Conservation (phyloP, 2,797 vertebrate species). For the Pampus argenteus region DNA sequence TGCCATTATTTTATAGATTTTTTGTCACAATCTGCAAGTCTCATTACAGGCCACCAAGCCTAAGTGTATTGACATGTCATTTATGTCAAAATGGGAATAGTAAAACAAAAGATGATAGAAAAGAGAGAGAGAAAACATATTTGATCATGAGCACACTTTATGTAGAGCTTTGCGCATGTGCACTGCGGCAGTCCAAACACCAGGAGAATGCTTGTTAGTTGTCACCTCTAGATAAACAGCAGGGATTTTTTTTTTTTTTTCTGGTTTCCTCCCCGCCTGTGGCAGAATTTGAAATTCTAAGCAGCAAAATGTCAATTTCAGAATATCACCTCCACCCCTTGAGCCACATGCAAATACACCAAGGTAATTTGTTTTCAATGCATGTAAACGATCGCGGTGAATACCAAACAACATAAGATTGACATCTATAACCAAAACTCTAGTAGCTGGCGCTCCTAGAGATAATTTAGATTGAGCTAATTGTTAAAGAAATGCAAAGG, state of each 20-base stretch:
- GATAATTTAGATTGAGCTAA: constrained; percentile 40
- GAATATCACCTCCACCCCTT: constrained; percentile 22
- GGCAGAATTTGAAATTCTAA: constrained; percentile 76
- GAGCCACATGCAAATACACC: constrained; percentile 30
- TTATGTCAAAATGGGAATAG: constrained; percentile 58
- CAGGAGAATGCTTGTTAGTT: constrained; percentile 76
- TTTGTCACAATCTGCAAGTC: constrained; percentile 52
- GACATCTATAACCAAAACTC: constrained; percentile 22
- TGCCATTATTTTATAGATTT: constrained; percentile 42
- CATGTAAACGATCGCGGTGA: constrained; percentile 28
- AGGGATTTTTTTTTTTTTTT: constrained; percentile 15
- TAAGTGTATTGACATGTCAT: constrained; percentile 52
- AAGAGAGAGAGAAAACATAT: constrained; percentile 54
- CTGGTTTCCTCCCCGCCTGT: constrained; percentile 35
- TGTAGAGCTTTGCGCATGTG: constrained; percentile 59
- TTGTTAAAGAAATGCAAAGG: constrained; percentile 30
- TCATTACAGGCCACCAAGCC: constrained; percentile 52
- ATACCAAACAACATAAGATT: constrained; percentile 21
- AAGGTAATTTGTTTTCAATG: constrained; percentile 40
- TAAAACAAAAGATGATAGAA: constrained; percentile 22
- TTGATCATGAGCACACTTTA: constrained; percentile 67
- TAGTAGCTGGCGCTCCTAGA: constrained; percentile 3
- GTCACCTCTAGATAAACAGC: constrained; percentile 80
- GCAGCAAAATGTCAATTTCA: constrained; percentile 63
- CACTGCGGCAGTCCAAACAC: constrained; percentile 76